Percentiles rank a stretch among this genome's conserved stretches.
Evolutionary conservation across 2,113 vertebrate species (phyloP).

Genomic region (Carassius auratus): DNA sequence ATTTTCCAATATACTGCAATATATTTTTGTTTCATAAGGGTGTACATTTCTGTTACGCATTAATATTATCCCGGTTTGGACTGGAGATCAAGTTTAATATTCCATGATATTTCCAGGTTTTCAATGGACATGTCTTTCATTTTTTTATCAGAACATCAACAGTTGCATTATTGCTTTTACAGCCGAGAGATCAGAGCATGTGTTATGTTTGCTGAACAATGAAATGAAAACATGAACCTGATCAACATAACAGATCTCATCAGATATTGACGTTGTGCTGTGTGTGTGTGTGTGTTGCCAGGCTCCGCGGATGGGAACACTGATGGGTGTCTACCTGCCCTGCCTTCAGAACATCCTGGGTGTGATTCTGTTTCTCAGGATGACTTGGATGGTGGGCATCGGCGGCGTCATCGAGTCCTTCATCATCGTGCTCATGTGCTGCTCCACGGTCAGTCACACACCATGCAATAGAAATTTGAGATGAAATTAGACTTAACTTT

Average conservation of each 20-base stretch:
- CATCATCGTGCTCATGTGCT: slow-evolving; percentile 95
- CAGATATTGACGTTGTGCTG: neutral
- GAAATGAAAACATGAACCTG: neutral
- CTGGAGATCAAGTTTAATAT: neutral
- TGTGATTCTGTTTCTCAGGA: slow-evolving; percentile 95
- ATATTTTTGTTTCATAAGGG: too few relatives aligned
- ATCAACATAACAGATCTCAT: neutral
- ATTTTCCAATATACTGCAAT: too few relatives aligned
- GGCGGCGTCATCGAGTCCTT: slow-evolving; percentile 94
- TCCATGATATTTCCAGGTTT: neutral
- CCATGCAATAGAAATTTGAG: neutral
- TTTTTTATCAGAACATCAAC: neutral
- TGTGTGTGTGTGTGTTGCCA: slow-evolving; percentile 64
- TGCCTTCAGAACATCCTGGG: slow-evolving; percentile 97
- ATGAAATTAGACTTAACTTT: too few relatives aligned
- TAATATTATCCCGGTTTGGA: neutral
- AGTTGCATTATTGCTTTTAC: neutral
- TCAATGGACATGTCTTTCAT: neutral
- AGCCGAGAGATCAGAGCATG: neutral
- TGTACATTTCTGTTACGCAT: too few relatives aligned
- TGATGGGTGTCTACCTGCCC: slow-evolving; percentile 98
- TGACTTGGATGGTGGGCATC: slow-evolving; percentile 97
- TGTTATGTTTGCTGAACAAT: neutral
- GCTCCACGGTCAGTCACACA: slow-evolving; percentile 85
- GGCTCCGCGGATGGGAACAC: slow-evolving; percentile 93